phyloP scores from a whole-genome alignment of 1,140 invertebrate genomes.

The Pygmarrhopalites habei region DNA sequence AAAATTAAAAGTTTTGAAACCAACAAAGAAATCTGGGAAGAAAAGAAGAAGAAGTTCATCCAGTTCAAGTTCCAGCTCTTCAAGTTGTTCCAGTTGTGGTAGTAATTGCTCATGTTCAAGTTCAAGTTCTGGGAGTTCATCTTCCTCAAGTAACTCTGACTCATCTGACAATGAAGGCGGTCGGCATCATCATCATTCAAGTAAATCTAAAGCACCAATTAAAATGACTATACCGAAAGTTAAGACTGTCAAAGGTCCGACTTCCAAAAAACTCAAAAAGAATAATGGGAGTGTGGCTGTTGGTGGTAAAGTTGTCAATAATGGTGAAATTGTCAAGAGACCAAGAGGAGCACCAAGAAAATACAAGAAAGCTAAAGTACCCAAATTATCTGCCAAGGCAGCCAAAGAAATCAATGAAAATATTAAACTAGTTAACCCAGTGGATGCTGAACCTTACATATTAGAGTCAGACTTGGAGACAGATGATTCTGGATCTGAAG shows the following conservation, averaged over 20 bases:
- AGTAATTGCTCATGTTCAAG: constrained; percentile 65
- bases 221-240: not conserved
- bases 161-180: not conserved
- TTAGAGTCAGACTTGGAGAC: constrained; percentile 74
- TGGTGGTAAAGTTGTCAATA: constrained; percentile 1
- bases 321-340: not conserved
- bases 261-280: not conserved
- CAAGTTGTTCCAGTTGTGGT: constrained; percentile 67
- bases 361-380: constrained; percentile 11
- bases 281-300: not conserved
- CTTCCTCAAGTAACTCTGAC: constrained; percentile 20
- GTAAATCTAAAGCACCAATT: not conserved
- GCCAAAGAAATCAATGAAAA: not conserved
- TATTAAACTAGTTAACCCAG: not conserved
- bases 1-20: constrained; percentile 10
- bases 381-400: no score
- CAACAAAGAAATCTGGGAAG: constrained; percentile 3
- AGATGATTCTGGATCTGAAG: constrained; percentile 71
- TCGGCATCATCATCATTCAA: not conserved
- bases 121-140: constrained; percentile 48
- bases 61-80: constrained; percentile 53
- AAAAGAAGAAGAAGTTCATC: constrained; percentile 30
- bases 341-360: constrained; percentile 6
- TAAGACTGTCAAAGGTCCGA: not conserved
- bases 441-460: constrained; percentile 44